A percentile compares a stretch with the other conserved stretches of the same genome.
These are phyloP conservation scores for Parambassis ranga DNA, from an alignment of 2,797 vertebrate species.

Conservation along the genomic window DNA sequence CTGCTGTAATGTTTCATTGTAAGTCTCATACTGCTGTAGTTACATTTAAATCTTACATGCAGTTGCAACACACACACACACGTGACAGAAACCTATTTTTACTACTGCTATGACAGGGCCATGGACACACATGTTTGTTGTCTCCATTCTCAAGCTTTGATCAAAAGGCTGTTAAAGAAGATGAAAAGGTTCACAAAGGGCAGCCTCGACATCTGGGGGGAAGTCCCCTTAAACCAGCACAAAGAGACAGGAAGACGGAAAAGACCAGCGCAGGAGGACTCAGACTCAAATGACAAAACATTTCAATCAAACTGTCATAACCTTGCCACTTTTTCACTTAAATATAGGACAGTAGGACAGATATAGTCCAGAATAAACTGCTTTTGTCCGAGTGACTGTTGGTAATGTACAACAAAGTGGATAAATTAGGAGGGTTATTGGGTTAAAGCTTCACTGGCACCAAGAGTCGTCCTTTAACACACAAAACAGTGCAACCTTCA, in stretches of 20 bases:
- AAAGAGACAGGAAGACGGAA: constrained; percentile 69
- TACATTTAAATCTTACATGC: neutral
- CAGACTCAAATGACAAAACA: constrained; percentile 70
- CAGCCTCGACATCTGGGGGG: constrained; percentile 66
- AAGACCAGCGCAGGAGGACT: constrained; percentile 43
- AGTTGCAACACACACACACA: constrained; percentile 12
- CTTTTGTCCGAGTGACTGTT: constrained; percentile 24
- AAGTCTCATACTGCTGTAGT: neutral
- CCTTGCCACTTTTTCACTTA: constrained; percentile 45
- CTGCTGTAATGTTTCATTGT: neutral
- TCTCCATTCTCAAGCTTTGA: constrained; percentile 60
- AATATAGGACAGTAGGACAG: constrained; percentile 17
- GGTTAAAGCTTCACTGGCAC: neutral
- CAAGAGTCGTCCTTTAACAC: neutral
- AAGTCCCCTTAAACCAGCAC: constrained; percentile 56
- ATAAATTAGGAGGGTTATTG: constrained; percentile 11
- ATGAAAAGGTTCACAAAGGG: constrained; percentile 49
- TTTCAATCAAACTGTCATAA: constrained; percentile 59
- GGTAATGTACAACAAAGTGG: constrained; percentile 24
- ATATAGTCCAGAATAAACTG: constrained; percentile 19
- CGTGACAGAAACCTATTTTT: constrained; percentile 50
- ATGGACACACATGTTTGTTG: constrained; percentile 47
- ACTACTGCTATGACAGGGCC: constrained; percentile 60
- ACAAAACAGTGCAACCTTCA: neutral
- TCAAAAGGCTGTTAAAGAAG: constrained; percentile 40